phyloP scores from a whole-genome alignment of 2,113 vertebrate genomes.

The Seriola dumerili region DNA sequence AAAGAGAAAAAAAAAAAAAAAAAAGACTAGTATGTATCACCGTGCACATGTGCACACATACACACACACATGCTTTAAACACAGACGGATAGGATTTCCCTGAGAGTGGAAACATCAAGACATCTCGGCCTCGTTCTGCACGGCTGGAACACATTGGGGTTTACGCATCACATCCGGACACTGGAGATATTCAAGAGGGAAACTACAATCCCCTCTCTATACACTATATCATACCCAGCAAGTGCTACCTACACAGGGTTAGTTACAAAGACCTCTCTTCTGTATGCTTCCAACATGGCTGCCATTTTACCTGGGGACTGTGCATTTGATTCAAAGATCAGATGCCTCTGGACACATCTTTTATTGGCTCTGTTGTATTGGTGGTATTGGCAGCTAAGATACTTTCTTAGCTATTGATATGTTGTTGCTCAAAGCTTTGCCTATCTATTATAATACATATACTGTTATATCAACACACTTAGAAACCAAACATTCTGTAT shows the following conservation, averaged over 20 bases:
- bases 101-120: constrained; percentile 67
- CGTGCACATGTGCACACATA: constrained; percentile 7
- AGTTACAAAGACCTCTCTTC: neutral
- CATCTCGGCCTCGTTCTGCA: constrained; percentile 30
- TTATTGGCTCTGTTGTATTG: neutral
- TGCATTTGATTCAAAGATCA: constrained; percentile 11
- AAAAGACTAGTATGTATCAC: constrained; percentile 21
- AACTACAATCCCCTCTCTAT: constrained; percentile 6
- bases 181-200: constrained; percentile 21
- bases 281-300: neutral
- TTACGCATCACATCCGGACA: constrained; percentile 53
- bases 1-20: constrained; percentile 15
- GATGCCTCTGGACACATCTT: neutral
- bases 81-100: constrained; percentile 64
- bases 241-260: constrained; percentile 11
- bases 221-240: neutral
- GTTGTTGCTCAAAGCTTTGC: neutral
- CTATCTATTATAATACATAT: neutral
- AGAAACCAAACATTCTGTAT: constrained; percentile 4
- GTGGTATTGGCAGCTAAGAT: neutral
- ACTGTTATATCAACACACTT: neutral
- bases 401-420: neutral
- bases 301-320: neutral
- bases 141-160: constrained; percentile 66
- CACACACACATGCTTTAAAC: constrained; percentile 23